Conservation (phyloP, 2,797 vertebrate species). For the Miichthys miiuy region DNA sequence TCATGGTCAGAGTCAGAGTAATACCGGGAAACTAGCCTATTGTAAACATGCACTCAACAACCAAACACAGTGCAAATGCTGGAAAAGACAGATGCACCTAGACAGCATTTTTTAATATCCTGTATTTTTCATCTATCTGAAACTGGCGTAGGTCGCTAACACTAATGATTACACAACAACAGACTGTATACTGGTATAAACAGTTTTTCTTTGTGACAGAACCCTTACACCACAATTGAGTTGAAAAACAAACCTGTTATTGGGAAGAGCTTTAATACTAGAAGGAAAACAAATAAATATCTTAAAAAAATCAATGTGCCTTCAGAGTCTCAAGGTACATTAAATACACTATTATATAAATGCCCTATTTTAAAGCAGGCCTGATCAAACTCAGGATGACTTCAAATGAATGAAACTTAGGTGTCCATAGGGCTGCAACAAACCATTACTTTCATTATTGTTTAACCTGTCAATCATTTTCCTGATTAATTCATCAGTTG, state of each 20-base stretch:
- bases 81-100: neutral
- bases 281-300: neutral
- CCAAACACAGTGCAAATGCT: neutral
- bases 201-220: neutral
- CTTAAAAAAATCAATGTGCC: neutral
- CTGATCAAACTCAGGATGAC: neutral
- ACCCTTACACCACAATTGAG: neutral
- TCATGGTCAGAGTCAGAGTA: constrained; percentile 4
- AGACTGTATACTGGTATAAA: neutral
- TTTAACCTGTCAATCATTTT: too few relatives aligned
- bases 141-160: neutral
- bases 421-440: neutral
- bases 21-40: neutral
- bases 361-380: neutral
- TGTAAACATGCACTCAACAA: neutral
- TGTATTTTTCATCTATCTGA: neutral
- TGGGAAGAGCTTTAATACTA: neutral
- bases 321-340: neutral
- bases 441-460: too few relatives aligned
- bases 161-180: neutral
- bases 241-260: neutral
- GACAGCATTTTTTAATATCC: neutral
- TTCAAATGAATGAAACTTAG: neutral
- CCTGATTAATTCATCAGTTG: too few relatives aligned
- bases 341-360: too few relatives aligned